Percentiles rank a stretch among this genome's conserved stretches.
Evolutionary conservation across 2,797 vertebrate species (phyloP).

Genomic region (Sphaeramia orbicularis): DNA sequence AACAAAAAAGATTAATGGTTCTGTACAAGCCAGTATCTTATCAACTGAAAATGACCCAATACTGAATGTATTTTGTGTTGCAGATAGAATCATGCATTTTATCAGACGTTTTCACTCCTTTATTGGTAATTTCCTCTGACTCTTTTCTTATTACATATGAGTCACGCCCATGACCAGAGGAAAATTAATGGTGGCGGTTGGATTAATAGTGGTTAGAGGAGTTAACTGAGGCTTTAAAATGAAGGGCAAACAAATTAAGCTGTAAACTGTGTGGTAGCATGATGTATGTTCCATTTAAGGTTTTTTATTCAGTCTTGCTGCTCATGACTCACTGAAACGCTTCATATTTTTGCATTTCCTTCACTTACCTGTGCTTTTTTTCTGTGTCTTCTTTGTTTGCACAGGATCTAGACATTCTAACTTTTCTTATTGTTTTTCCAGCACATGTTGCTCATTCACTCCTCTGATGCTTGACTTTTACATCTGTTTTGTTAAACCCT

Average conservation of each 20-base stretch:
- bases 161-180: constrained; percentile 41
- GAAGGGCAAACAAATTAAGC: constrained; percentile 30
- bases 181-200: constrained; percentile 6
- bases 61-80: too few relatives aligned
- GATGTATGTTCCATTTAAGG: too few relatives aligned
- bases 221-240: constrained; percentile 25
- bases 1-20: too few relatives aligned
- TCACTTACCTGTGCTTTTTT: not conserved
- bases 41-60: too few relatives aligned
- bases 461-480: not conserved
- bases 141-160: constrained; percentile 29
- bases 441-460: not conserved
- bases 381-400: constrained; percentile 9
- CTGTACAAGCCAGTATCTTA: too few relatives aligned
- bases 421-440: not conserved
- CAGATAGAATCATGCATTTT: constrained; percentile 26
- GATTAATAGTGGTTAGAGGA: constrained; percentile 10
- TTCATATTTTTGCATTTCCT: not conserved
- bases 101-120: constrained; percentile 34
- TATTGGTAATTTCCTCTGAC: constrained; percentile 26
- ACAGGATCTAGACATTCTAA: too few relatives aligned
- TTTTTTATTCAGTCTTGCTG: too few relatives aligned
- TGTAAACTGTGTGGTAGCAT: constrained; percentile 3
- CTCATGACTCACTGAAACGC: too few relatives aligned
- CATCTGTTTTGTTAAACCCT: too few relatives aligned